Evolutionary conservation across 2,888 invertebrate genomes (phyloP).

Genomic region (Nyleta sp.): DNA sequence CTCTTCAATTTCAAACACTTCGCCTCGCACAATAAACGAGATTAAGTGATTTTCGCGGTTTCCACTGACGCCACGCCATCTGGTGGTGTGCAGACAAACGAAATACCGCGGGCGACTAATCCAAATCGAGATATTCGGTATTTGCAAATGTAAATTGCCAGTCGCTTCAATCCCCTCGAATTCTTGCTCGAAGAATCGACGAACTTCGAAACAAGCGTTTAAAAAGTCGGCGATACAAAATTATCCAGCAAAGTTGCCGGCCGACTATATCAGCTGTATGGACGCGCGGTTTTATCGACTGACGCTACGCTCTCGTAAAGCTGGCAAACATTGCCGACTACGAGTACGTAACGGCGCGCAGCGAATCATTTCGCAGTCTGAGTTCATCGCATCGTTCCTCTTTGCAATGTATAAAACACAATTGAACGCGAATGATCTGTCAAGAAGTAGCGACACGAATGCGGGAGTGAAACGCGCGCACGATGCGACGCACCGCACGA

Average conservation of each 20-base stretch:
- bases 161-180: neutral
- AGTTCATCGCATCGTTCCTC: too few species aligned
- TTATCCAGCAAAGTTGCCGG: conserved; percentile 1
- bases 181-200: neutral
- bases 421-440: too few species aligned
- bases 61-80: conserved; percentile 53
- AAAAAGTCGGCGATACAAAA: neutral
- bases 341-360: conserved; percentile 21
- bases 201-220: neutral
- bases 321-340: conserved; percentile 50
- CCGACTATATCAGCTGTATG: too few species aligned
- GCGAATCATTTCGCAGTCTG: conserved; percentile 1
- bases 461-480: too few species aligned
- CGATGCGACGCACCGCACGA: neutral
- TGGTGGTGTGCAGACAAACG: conserved; percentile 54
- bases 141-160: neutral
- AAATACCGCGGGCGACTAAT: conserved; percentile 6
- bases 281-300: conserved; percentile 50
- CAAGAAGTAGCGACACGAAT: too few species aligned
- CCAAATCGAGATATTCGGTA: conserved; percentile 1
- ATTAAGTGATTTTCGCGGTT: conserved; percentile 55
- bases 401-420: neutral
- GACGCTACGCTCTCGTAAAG: conserved; percentile 37
- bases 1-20: conserved; percentile 37
- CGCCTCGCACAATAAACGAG: conserved; percentile 31